These are phyloP conservation scores for Botia almorhae DNA, from an alignment of 2,797 vertebrate genomes.

Conservation along the genomic window DNA sequence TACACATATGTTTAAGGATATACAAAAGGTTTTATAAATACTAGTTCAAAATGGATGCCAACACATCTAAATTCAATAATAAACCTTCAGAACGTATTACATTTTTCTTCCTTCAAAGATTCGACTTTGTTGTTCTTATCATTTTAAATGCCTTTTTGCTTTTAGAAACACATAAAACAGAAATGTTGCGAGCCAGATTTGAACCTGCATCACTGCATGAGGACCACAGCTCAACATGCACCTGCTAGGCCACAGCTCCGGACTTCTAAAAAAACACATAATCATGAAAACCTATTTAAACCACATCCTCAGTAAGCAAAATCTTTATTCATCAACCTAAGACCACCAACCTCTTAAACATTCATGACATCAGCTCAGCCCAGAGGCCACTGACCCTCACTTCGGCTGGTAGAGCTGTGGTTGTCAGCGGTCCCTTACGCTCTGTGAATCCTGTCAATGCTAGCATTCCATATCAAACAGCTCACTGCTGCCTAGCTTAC, in stretches of 20 bases:
- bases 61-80: neutral
- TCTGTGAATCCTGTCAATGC: slow-evolving; percentile 4
- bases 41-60: neutral
- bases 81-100: neutral
- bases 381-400: slow-evolving; percentile 1
- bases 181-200: neutral
- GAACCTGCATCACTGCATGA: neutral
- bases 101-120: neutral
- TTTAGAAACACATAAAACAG: neutral
- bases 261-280: neutral
- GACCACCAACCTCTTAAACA: neutral
- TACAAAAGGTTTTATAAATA: neutral
- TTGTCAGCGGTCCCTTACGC: neutral
- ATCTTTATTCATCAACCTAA: neutral
- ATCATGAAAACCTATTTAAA: neutral
- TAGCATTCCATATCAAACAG: neutral
- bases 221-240: neutral
- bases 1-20: slow-evolving; percentile 21
- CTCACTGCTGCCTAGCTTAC: neutral
- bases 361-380: neutral
- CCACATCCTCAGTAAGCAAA: neutral
- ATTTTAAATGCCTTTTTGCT: neutral
- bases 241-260: neutral
- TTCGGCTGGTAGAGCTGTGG: neutral
- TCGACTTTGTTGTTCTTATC: neutral